phyloP scores from a whole-genome alignment of 2,113 vertebrate species.

The rabbit (Oryctolagus cuniculus) region mOryCun1.1 NC_091439.1:64370001-64370500 shows the following conservation, averaged over 20 bases:
- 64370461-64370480: conserved; percentile 9
- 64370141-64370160: not conserved
- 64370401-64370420: not conserved
- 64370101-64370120: not conserved
- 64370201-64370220: not conserved
- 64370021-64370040: no score
- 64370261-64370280: not conserved
- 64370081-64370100: not conserved
- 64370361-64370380: not conserved
- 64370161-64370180: not conserved
- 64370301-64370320: not conserved
- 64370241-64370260: not conserved
- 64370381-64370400: not conserved
- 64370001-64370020: no score
- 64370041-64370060: not conserved
- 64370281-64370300: not conserved
- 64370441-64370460: not conserved
- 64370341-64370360: not conserved
- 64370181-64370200: not conserved
- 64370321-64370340: not conserved
- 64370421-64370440: not conserved
- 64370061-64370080: not conserved
- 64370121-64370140: not conserved
- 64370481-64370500: not conserved
- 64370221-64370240: not conserved